A percentile compares a stretch with the other conserved stretches of the same genome.
Conservation (phyloP, 2,113 vertebrate species). For the Synodontis membranacea region DNA sequence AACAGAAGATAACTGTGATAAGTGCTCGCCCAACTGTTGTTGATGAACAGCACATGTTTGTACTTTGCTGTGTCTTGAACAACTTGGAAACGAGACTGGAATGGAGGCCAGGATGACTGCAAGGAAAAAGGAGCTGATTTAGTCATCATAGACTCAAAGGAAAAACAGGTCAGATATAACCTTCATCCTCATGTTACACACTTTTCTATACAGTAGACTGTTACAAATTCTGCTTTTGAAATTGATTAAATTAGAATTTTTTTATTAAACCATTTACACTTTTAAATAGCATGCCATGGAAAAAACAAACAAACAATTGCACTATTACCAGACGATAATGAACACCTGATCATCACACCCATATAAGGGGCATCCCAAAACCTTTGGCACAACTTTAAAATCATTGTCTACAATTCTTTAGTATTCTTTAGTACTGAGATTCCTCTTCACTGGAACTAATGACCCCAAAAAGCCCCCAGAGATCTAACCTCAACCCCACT, state of each 20-base stretch:
- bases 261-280: background rate
- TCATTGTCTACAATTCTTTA: background rate
- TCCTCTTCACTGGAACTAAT: too few relatives aligned
- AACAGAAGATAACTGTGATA: constrained; percentile 67
- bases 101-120: constrained; percentile 60
- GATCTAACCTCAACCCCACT: background rate
- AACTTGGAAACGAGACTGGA: constrained; percentile 53
- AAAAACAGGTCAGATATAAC: constrained; percentile 60
- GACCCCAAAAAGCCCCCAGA: too few relatives aligned
- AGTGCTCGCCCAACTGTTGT: constrained; percentile 67
- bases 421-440: background rate
- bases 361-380: background rate
- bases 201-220: background rate
- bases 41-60: constrained; percentile 60
- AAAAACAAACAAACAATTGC: background rate
- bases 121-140: constrained; percentile 58
- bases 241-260: background rate
- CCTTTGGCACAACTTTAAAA: background rate
- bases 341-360: background rate
- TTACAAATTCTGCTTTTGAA: background rate
- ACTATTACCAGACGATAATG: background rate
- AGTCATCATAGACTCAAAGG: constrained; percentile 54
- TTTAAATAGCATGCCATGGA: background rate
- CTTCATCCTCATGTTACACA: background rate
- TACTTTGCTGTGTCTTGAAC: constrained; percentile 55